Conservation (phyloP, 2,888 invertebrate genomes). For the Masnerella sp. region DNA sequence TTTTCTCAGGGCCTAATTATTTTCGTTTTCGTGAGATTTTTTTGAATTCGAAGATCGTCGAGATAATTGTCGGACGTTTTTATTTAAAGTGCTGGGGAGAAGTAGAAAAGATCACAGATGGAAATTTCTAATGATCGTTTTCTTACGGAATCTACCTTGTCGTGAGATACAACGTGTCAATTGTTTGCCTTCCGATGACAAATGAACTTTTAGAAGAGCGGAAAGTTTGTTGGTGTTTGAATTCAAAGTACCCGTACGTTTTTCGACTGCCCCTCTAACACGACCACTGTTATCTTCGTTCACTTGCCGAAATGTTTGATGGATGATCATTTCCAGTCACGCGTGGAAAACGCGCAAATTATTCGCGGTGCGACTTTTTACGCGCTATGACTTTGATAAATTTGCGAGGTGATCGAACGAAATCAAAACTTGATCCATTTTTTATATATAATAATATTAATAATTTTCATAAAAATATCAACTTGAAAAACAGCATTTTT, state of each 20-base stretch:
- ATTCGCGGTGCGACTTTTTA: constrained; percentile 67
- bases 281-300: constrained; percentile 49
- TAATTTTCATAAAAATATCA: too few relatives aligned
- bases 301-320: constrained; percentile 68
- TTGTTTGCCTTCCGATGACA: constrained; percentile 69
- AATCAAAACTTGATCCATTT: not conserved
- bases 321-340: constrained; percentile 73
- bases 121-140: too few relatives aligned
- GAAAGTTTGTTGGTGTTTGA: constrained; percentile 60
- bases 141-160: constrained; percentile 67
- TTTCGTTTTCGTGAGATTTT: too few relatives aligned
- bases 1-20: too few relatives aligned
- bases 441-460: too few relatives aligned
- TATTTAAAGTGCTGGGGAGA: too few relatives aligned
- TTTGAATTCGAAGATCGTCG: too few relatives aligned
- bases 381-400: constrained; percentile 46
- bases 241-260: constrained; percentile 58
- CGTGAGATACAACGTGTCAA: constrained; percentile 59
- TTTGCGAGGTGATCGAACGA: not conserved
- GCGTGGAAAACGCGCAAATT: constrained; percentile 75
- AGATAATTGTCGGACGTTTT: too few relatives aligned
- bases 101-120: too few relatives aligned
- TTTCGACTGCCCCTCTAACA: constrained; percentile 39
- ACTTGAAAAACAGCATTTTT: too few relatives aligned
- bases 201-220: constrained; percentile 69